phyloP scores from a whole-genome alignment of 2,797 vertebrate genomes.

The Ispidina lecontei region DNA sequence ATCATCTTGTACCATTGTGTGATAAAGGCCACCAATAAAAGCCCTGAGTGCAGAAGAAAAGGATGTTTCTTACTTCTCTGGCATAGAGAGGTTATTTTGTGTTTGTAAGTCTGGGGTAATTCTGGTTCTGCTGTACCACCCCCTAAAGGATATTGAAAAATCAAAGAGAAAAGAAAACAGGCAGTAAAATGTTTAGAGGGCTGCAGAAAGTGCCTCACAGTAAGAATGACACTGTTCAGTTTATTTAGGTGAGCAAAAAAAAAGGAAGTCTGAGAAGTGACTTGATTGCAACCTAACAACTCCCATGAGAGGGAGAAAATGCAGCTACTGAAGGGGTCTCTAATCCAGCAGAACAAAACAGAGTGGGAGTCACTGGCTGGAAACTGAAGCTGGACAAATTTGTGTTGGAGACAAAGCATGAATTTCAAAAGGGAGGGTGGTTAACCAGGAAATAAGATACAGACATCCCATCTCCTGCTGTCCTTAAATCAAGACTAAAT shows the following conservation, averaged over 20 bases:
- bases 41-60: not conserved
- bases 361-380: not conserved
- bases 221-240: not conserved
- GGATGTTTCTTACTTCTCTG: not conserved
- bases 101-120: not conserved
- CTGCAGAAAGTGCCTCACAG: not conserved
- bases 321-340: not conserved
- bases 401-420: not conserved
- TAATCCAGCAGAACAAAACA: not conserved
- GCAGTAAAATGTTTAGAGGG: not conserved
- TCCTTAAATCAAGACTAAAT: slow-evolving; percentile 21
- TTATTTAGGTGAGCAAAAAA: not conserved
- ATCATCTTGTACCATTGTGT: not conserved
- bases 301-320: not conserved
- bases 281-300: not conserved
- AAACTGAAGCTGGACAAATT: not conserved
- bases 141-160: not conserved
- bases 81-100: not conserved
- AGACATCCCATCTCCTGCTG: not conserved
- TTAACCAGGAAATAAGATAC: not conserved
- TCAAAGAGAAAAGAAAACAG: not conserved
- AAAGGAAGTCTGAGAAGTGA: not conserved
- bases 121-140: not conserved
- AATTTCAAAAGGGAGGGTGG: not conserved
- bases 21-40: not conserved